Conservation (phyloP, 2,113 vertebrate genomes). For the Grus americana region DNA sequence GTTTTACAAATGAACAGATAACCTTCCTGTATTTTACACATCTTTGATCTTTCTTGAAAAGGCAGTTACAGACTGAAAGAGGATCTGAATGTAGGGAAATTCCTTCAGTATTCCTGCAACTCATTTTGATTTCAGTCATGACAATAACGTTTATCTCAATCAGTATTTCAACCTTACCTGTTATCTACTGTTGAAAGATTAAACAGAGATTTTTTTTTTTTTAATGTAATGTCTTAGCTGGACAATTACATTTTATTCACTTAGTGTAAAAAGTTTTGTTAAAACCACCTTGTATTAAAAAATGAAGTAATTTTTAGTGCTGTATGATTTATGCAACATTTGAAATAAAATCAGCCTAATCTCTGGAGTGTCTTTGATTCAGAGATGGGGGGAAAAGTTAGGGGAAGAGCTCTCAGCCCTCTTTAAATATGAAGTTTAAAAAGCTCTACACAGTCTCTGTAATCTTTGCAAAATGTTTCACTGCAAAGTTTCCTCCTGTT, state of each 20-base stretch:
- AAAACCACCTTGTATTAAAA: neutral
- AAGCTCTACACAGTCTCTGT: neutral
- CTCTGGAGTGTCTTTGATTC: neutral
- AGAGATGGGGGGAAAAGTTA: neutral
- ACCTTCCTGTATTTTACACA: neutral
- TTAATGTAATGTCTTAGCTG: neutral
- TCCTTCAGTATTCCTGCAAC: neutral
- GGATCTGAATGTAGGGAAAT: rapidly evolving
- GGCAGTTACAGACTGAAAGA: neutral
- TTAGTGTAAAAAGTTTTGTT: neutral
- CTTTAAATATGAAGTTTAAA: neutral
- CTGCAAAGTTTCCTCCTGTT: neutral
- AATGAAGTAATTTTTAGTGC: neutral
- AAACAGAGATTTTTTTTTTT: neutral
- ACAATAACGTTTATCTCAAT: neutral
- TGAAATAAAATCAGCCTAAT: neutral
- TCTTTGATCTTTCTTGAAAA: neutral
- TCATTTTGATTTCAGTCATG: neutral
- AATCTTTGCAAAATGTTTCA: neutral
- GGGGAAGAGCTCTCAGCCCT: neutral
- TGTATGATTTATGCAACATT: neutral
- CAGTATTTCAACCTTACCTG: neutral
- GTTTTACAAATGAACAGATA: neutral
- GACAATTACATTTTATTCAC: neutral
- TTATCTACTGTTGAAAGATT: neutral